phyloP scores from a whole-genome alignment of 2,888 invertebrate genomes.

The Elysia crispata region DNA sequence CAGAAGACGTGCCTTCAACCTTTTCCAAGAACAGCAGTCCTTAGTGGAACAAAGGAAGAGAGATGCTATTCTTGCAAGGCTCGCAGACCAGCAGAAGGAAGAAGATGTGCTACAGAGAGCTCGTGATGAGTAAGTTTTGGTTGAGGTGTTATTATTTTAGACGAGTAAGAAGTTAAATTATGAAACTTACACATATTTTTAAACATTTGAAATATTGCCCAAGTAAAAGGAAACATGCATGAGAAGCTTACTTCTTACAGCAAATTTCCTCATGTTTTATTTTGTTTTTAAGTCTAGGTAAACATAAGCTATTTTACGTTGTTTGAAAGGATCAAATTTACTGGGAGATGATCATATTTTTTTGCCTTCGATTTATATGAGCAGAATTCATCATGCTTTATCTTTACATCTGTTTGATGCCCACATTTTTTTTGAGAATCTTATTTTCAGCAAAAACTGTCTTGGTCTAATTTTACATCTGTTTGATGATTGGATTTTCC shows the following conservation, averaged over 20 bases:
- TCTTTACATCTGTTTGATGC: too few relatives aligned
- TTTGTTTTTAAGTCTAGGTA: neutral
- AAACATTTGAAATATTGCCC: neutral
- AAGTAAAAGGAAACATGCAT: neutral
- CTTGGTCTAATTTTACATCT: neutral
- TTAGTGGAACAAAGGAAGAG: conserved; percentile 75
- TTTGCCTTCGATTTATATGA: too few relatives aligned
- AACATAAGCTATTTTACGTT: neutral
- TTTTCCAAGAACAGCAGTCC: conserved; percentile 74
- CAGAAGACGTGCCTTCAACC: conserved; percentile 69
- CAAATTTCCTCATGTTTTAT: neutral
- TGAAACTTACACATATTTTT: neutral
- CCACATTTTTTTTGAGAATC: too few relatives aligned
- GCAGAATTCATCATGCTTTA: too few relatives aligned
- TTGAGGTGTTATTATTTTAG: too few relatives aligned
- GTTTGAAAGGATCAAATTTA: neutral
- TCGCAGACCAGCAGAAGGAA: conserved; percentile 75
- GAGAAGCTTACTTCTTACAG: neutral
- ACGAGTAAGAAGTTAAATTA: too few relatives aligned
- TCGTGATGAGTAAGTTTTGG: conserved; percentile 71
- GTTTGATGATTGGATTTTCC: neutral
- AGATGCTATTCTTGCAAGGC: conserved; percentile 71
- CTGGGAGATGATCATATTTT: too few relatives aligned
- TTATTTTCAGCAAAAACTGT: too few relatives aligned
- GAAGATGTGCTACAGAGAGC: conserved; percentile 71